Base-by-base conservation (phyloP, 2,888 invertebrate genomes). In the Neoscelio sp. region DNA sequence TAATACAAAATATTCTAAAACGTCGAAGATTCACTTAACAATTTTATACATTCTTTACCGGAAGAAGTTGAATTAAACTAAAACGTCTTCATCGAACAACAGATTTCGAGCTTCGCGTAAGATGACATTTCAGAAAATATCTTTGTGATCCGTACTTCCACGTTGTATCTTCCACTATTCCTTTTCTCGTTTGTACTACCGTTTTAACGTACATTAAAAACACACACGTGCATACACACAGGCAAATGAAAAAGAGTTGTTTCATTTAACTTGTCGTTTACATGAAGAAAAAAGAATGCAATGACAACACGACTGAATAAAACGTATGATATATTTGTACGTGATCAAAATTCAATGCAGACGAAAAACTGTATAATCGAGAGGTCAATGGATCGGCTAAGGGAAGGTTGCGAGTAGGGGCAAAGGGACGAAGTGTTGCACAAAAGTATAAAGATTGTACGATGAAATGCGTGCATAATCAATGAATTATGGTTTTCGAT, bases 301-400 rank as follows among this genome's bases (percentile, higher is more conserved):
- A 23, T 17, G 20, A 42, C 35, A 35, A 35, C 42, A 26, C 48
- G 50, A 74, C 65, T 44, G 48, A 65, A 26, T 20, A 38, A 38
- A 4, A 38, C 20, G 20, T 44, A 26, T 6, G 46, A 56, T 58
- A 26, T 38, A 58, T 58, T 58, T 65, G 44, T 40, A 50, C n/a
- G 35, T 1, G 35, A 8, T 38, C 20, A 0, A 6, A 35, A 35
- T 13, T 20, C n/a, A 6, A 13, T 23, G 6, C 6, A 23, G 6
- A 23, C 23, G 23, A 23, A 38, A 75, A 76, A 78, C 76, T 79
- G 77, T 48, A 6, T 56, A 56, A 71, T 78, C 68, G 74, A 58
- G 58, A 79, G 80, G 64, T 82, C 82, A 82, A 67, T 71, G 85
- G 86, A 87, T 87, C 85, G 85, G 86, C 82, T 84, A 79, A 79